Evolutionary conservation across 2,113 vertebrate genomes (phyloP).

Genomic region (Fukomys damarensis): DNA sequence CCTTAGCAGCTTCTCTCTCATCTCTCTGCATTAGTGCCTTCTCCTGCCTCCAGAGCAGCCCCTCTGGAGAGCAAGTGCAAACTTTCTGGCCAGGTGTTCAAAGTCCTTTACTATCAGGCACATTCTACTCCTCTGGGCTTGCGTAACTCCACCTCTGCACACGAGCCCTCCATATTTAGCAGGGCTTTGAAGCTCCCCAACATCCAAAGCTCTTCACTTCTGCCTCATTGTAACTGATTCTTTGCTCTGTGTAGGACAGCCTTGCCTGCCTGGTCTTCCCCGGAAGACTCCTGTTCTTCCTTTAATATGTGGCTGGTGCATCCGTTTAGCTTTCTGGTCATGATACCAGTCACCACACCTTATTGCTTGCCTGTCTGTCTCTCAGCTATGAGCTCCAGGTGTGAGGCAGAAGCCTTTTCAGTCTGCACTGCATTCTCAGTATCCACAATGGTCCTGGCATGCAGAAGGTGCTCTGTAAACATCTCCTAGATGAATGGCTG

Average conservation of each 20-base stretch:
- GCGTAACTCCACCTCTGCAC: background rate
- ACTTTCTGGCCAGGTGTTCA: background rate
- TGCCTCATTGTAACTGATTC: background rate
- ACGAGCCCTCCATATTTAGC: background rate
- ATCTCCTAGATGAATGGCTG: background rate
- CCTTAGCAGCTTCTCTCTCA: background rate
- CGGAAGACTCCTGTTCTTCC: background rate
- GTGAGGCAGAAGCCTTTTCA: background rate
- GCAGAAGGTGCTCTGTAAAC: background rate
- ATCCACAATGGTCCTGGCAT: background rate
- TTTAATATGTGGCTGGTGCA: background rate
- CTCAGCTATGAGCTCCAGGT: background rate
- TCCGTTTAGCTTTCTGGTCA: background rate
- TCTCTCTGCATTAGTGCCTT: background rate
- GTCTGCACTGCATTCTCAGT: background rate
- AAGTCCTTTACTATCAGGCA: background rate
- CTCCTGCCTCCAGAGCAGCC: background rate
- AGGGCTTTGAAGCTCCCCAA: background rate
- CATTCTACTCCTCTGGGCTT: background rate
- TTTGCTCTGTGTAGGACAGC: background rate
- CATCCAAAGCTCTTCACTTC: background rate
- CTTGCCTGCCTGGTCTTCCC: background rate
- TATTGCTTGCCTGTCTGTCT: background rate
- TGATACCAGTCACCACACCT: background rate
- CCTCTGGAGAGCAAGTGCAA: background rate